Percentiles rank a stretch among this genome's conserved stretches.
These are phyloP conservation scores for Lasioglossum oenotherae DNA, from an alignment of 2,888 invertebrate genomes.

Conservation along the genomic window DNA sequence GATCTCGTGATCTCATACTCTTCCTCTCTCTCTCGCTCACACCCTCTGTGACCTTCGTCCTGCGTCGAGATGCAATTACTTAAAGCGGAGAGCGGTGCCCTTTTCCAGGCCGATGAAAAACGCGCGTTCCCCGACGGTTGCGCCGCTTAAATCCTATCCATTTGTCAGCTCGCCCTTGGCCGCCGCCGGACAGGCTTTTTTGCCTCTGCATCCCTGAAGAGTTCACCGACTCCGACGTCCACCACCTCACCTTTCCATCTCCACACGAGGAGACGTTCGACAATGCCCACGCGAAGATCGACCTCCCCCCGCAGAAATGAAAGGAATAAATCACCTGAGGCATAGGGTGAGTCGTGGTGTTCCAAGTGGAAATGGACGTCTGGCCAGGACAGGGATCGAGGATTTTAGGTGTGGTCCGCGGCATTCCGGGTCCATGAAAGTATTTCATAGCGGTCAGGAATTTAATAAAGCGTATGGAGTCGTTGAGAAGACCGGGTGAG, in stretches of 20 bases:
- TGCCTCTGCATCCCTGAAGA: slow-evolving; percentile 55
- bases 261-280: slow-evolving; percentile 13
- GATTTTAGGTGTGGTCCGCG: background rate
- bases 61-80: slow-evolving; percentile 76
- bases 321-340: slow-evolving; percentile 42
- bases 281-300: slow-evolving; percentile 24
- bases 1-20: background rate
- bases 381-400: background rate
- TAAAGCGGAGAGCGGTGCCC: slow-evolving; percentile 69
- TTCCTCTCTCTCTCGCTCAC: background rate
- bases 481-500: background rate
- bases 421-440: background rate
- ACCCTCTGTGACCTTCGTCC: slow-evolving; percentile 24
- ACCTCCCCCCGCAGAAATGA: slow-evolving; percentile 12
- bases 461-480: background rate
- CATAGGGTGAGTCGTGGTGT: background rate
- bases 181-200: slow-evolving; percentile 39
- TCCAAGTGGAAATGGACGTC: slow-evolving; percentile 16
- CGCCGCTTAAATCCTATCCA: slow-evolving; percentile 74
- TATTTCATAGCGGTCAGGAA: background rate
- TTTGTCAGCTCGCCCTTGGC: slow-evolving; percentile 73
- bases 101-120: slow-evolving; percentile 74
- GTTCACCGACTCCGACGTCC: slow-evolving; percentile 46
- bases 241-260: slow-evolving; percentile 1
- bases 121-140: slow-evolving; percentile 70